Evolutionary conservation across 2,797 vertebrate genomes (phyloP), one percentile per base, ranked within the genome.

Genomic region (Pseudochaenichthys georgianus): DNA sequence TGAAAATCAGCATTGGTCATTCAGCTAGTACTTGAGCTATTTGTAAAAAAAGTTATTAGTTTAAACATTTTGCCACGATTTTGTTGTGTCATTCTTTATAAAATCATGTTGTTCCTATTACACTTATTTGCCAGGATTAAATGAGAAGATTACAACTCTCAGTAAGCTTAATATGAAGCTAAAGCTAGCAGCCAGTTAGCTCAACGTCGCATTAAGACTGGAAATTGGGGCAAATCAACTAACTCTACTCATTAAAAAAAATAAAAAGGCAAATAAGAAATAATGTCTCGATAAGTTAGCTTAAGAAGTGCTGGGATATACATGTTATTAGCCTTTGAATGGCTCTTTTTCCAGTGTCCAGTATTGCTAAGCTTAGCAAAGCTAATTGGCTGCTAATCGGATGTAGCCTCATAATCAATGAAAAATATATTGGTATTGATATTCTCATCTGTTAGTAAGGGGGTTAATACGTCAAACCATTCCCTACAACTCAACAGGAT

Each of bases 361-460:
- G 8, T 67, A 48, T 54, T 23, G 8, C 17, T 60, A 46, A 75
- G 23, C 31, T 50, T 12, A 4, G 60, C 60, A 31, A 58, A 58
- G 51, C 59, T 16, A 48, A 67, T 31, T 8, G 8, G 21, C 10
- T 13, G 21, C 10, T 38, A 9, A 7, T 15, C 28, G 12, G 58
- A 19, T 53, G 11, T 46, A 41, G 41, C 28, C 19, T 67, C 28
- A n/a, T 38, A 28, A 28, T 28, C 28, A 28, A 28, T 28, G 4
- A 28, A 28, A 28, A 5, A 28, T 5, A 28, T 28, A 28, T 28
- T 28, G 4, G 28, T 28, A 28, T 28, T 28, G 28, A 28, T 28
- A 53, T 46, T 53, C 15, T 13, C 1, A 19, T 50, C 0, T 38
- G 16, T 9, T 9, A 3, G 17, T 19, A 47, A 64, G 23, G 11